Evolutionary conservation across 2,797 vertebrate genomes (phyloP), one percentile per base, ranked within the genome.

Genomic region (Oryzias dopingdopingensis): DNA sequence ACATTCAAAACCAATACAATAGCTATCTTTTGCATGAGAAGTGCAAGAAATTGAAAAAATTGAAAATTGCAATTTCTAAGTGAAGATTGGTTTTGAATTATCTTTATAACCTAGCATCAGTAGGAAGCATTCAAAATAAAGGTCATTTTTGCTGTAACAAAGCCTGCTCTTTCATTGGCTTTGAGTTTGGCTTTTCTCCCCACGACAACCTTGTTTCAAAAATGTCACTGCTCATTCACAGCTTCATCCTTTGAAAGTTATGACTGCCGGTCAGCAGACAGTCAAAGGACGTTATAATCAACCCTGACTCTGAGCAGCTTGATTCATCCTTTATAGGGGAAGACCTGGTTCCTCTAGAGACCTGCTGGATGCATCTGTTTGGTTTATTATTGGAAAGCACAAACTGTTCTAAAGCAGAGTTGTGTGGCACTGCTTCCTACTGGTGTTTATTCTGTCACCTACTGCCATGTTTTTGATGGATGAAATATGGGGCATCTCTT

Each of bases 361-460:
- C 26, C n/a, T 32, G 42, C 42, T 47, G 18, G 53, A 42, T 57
- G 23, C n/a, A 20, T 43, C 15, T 32, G 4, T 50, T 45, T 56
- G 15, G 43, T 32, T 49, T 26, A 23, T 63, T 37, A 42, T 52
- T 41, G 48, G 32, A 12, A 29, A 45, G 45, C 52, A 49, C 18
- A 5, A 4, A 42, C 13, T 2, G 4, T 23, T 12, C 5, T 23
- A 49, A 23, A 23, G 26, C 6, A 41, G 4, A 24, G 5, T 32
- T 61, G 61, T 4, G 41, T 52, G 37, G 17, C 43, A 41, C 53
- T 49, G 42, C 44, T 48, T 43, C 49, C 29, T 14, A 1, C 53
- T 65, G n/a, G 49, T 40, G 55, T 68, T 70, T 58, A 55, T 74
- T 76, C 63, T 44, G 66, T 65, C 44, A 67, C 67, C 67, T 59